A percentile compares a stretch with the other conserved stretches of the same genome.
These are phyloP conservation scores for Hormaphis cornu DNA, from an alignment of 1,140 invertebrate genomes.

Conservation along the genomic window DNA sequence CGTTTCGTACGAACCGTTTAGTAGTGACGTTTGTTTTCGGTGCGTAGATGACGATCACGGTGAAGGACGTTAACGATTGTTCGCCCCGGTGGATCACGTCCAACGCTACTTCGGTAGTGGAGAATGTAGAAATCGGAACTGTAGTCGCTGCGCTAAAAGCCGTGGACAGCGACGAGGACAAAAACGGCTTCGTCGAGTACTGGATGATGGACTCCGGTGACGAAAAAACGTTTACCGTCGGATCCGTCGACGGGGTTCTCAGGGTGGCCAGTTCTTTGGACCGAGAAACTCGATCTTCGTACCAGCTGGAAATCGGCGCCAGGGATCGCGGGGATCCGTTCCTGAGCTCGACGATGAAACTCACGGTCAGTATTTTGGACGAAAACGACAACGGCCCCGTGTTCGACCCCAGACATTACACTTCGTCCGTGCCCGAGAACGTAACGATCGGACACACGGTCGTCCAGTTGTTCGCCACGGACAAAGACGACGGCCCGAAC, in stretches of 20 bases:
- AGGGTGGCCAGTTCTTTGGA: conserved; percentile 72
- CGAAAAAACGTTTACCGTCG: conserved; percentile 66
- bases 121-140: conserved; percentile 82
- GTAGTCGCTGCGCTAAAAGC: conserved; percentile 85
- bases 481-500: conserved; percentile 80
- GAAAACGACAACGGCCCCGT: conserved; percentile 90
- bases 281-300: conserved; percentile 71
- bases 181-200: conserved; percentile 89
- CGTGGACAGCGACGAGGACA: conserved; percentile 81
- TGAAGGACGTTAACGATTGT: conserved; percentile 91
- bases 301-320: conserved; percentile 69
- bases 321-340: conserved; percentile 80
- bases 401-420: conserved; percentile 81
- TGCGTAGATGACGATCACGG: conserved; percentile 68
- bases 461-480: conserved; percentile 81
- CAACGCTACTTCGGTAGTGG: conserved; percentile 64
- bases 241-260: conserved; percentile 75
- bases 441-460: conserved; percentile 85
- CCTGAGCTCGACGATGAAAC: conserved; percentile 55
- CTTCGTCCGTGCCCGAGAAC: conserved; percentile 79
- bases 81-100: conserved; percentile 79
- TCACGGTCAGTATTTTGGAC: conserved; percentile 71
- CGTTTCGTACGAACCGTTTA: background rate
- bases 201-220: conserved; percentile 53
- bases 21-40: conserved; percentile 1